Percentiles rank a stretch among this genome's conserved stretches.
phyloP scores from a whole-genome alignment of 2,797 vertebrate species.

The Nasua narica region DNA sequence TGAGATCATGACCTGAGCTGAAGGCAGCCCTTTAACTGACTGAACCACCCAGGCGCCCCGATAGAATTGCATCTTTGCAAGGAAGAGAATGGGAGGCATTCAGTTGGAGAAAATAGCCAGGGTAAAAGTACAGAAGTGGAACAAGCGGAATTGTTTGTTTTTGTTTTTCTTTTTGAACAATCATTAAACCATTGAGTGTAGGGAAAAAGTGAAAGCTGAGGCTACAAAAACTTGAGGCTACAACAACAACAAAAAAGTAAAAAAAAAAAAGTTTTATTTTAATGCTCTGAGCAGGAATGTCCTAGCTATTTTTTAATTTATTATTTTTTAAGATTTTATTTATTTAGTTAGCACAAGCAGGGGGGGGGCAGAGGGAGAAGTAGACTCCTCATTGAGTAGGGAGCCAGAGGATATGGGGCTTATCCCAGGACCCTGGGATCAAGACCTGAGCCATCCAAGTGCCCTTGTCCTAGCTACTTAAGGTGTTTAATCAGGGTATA shows the following conservation, averaged over 20 bases:
- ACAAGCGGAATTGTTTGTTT: not conserved
- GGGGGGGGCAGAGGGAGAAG: not conserved
- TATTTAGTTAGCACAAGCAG: not conserved
- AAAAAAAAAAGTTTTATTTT: not conserved
- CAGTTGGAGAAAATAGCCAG: not conserved
- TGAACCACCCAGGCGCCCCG: too few species aligned
- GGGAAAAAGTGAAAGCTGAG: not conserved
- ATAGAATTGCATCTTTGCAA: constrained; percentile 11
- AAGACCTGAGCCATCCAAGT: not conserved
- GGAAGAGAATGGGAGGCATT: not conserved
- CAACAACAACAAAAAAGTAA: not conserved
- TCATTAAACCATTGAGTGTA: not conserved
- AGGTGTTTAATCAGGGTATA: not conserved
- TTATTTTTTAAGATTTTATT: not conserved
- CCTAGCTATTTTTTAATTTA: not conserved
- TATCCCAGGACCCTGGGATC: not conserved
- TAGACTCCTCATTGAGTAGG: not conserved
- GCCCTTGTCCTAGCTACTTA: not conserved
- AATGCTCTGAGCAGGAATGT: not conserved
- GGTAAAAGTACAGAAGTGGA: not conserved
- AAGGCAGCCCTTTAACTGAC: too few species aligned
- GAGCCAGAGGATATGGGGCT: too few species aligned
- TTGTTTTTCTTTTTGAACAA: not conserved
- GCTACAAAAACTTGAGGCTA: not conserved
- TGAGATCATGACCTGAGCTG: too few species aligned